phyloP scores from a whole-genome alignment of 2,797 vertebrate species.

The Chloroceryle amazona region DNA sequence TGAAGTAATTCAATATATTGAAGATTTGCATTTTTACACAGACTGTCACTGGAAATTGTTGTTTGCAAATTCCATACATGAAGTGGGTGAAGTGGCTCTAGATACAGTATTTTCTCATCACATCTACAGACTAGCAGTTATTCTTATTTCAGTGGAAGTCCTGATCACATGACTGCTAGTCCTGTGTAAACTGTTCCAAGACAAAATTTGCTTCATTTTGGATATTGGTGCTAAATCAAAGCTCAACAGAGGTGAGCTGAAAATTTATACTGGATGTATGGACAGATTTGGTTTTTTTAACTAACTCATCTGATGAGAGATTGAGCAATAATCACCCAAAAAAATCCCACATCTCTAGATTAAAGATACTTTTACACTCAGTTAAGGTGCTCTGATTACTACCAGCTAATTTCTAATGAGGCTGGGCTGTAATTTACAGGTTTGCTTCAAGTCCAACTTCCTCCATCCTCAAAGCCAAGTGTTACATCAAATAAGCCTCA shows the following conservation, averaged over 20 bases:
- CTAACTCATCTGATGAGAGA: slow-evolving; percentile 11
- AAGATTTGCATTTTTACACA: neutral
- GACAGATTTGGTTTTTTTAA: neutral
- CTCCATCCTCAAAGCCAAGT: slow-evolving; percentile 60
- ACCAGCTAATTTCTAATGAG: slow-evolving; percentile 67
- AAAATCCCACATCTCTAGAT: slow-evolving; percentile 47
- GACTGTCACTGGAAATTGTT: neutral
- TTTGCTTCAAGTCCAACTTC: slow-evolving; percentile 70
- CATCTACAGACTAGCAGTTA: neutral
- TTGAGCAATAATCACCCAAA: slow-evolving; percentile 7
- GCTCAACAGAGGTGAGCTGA: neutral
- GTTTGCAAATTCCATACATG: neutral
- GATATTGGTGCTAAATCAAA: slow-evolving; percentile 12
- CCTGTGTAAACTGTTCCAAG: slow-evolving; percentile 1
- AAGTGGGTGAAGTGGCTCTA: neutral
- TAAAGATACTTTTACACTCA: slow-evolving; percentile 41
- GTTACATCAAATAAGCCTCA: slow-evolving; percentile 69
- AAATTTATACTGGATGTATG: neutral
- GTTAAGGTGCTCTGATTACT: slow-evolving; percentile 42
- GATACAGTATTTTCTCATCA: slow-evolving; percentile 9
- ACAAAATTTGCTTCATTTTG: slow-evolving; percentile 6
- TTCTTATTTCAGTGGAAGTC: neutral
- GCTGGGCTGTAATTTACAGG: slow-evolving; percentile 58
- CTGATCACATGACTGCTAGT: neutral
- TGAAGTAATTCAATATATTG: neutral